Base-by-base conservation (phyloP, 2,797 vertebrate species). In the Kryptolebias ocellatus region DNA sequence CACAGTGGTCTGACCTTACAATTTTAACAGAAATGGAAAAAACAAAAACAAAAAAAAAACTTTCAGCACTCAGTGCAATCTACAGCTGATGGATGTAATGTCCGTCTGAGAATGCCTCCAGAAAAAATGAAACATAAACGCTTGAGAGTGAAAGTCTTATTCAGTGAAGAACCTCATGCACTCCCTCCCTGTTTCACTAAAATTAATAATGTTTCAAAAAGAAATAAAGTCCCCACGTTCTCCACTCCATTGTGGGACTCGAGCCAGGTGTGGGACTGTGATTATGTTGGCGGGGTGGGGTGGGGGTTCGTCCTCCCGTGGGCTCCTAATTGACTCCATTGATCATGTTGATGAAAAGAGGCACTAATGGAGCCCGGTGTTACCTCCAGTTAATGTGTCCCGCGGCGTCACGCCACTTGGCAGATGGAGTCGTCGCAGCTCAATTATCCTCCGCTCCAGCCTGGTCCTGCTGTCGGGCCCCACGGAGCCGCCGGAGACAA, bases 401-500 rank as follows among this genome's bases (percentile, higher is more conserved):
- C 85, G 61, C 9, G 81, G 70, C 83, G 64, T 80, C 39, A 1
- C 52, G 34, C 78, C 81, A 72, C 49, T 37, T 49, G 78, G 84
- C 91, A 93, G 90, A 93, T 92, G 92, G 90, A 83, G 74, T 79
- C 51, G 45, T 75, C 64, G 76, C 63, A 29, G 82, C 77, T 80
- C 70, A 79, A 88, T 92, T 86, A 82, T 79, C 88, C 74, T 90
- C 74, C 59, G 31, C 51, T 65, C n/a, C 6, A 24, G 51, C 31
- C 71, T 15, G 37, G 18, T 49, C 37, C 37, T 39, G 57, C 47
- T 57, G 5, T 65, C 57, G 70, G 50, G 49, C 74, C 67, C 53
- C 62, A 24, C 64, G 39, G 58, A 72, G 27, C 16, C 34, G 72
- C 78, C 79, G 56, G 79, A 77, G 76, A 76, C 83, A 78, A 91